Conservation (phyloP, 2,797 vertebrate species). For the Lutjanus argentimaculatus region DNA sequence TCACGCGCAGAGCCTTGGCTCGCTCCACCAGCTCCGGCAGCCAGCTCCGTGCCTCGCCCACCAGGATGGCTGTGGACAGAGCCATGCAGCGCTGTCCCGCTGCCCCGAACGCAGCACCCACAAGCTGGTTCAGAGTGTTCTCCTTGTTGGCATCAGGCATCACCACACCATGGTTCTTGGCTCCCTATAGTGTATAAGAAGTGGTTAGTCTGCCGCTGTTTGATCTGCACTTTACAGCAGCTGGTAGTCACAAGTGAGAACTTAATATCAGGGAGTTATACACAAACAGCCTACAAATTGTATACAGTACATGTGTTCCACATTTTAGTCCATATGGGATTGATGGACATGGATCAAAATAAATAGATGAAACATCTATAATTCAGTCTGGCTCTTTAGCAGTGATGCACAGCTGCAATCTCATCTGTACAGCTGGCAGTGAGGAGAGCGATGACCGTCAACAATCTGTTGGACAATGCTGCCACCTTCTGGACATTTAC, state of each 20-base stretch:
- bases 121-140: conserved; percentile 97
- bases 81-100: conserved; percentile 99
- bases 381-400: conserved; percentile 2
- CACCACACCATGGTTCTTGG: conserved; percentile 98
- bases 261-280: conserved; percentile 38
- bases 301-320: conserved; percentile 16
- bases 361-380: conserved; percentile 12
- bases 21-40: conserved; percentile 95
- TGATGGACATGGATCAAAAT: conserved; percentile 4
- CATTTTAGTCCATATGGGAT: conserved; percentile 10
- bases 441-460: neutral
- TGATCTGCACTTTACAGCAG: conserved; percentile 57
- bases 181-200: conserved; percentile 88
- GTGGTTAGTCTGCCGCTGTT: conserved; percentile 59
- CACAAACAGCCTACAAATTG: conserved; percentile 38
- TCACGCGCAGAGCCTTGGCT: conserved; percentile 92
- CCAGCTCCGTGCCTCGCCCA: conserved; percentile 94
- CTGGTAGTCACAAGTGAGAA: conserved; percentile 44
- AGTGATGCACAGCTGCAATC: conserved; percentile 38
- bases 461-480: conserved; percentile 68
- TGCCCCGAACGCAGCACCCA: conserved; percentile 97
- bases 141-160: conserved; percentile 99
- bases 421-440: conserved; percentile 31
- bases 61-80: conserved; percentile 93
- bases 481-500: conserved; percentile 78